Percentiles rank a stretch among this genome's conserved stretches.
These are phyloP conservation scores for Halictus rubicundus DNA, from an alignment of 1,140 invertebrate genomes.

Conservation along the genomic window DNA sequence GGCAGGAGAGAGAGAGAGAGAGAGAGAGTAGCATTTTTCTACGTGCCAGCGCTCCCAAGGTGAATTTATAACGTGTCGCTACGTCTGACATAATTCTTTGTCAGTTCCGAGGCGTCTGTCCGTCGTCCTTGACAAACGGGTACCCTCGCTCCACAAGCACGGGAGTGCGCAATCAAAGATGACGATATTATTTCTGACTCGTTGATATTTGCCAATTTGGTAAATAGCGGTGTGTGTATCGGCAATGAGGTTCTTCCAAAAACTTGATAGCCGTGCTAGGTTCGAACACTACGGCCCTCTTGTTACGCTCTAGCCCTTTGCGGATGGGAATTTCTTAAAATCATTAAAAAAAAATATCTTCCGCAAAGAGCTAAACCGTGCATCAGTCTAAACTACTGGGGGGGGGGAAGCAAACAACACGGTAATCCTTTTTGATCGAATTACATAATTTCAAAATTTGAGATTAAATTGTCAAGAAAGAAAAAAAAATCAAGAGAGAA, in stretches of 20 bases:
- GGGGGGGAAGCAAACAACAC: too few relatives aligned
- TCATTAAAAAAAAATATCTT: too few relatives aligned
- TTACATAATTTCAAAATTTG: neutral
- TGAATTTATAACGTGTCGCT: conserved; percentile 57
- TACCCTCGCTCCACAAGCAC: conserved; percentile 52
- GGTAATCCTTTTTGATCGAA: too few relatives aligned
- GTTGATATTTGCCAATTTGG: conserved; percentile 66
- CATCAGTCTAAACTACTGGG: too few relatives aligned
- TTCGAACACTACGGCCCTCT: conserved; percentile 29
- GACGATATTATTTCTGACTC: conserved; percentile 60
- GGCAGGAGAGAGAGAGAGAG: neutral
- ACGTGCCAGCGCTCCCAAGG: conserved; percentile 60
- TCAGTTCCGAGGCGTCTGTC: conserved; percentile 56
- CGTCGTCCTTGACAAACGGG: conserved; percentile 63
- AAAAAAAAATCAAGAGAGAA: too few relatives aligned
- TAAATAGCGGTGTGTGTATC: conserved; percentile 50
- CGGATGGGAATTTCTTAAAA: too few relatives aligned
- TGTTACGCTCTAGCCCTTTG: neutral
- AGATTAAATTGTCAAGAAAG: neutral
- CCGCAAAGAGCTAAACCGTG: too few relatives aligned
- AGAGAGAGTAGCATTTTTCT: conserved; percentile 48
- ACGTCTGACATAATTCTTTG: conserved; percentile 65
- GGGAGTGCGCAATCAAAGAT: conserved; percentile 61
- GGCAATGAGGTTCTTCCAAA: neutral
- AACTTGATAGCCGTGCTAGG: conserved; percentile 17